Evolutionary conservation across 2,113 vertebrate genomes (phyloP), one percentile per base, ranked within the genome.

Genomic region (Balaeniceps rex): DNA sequence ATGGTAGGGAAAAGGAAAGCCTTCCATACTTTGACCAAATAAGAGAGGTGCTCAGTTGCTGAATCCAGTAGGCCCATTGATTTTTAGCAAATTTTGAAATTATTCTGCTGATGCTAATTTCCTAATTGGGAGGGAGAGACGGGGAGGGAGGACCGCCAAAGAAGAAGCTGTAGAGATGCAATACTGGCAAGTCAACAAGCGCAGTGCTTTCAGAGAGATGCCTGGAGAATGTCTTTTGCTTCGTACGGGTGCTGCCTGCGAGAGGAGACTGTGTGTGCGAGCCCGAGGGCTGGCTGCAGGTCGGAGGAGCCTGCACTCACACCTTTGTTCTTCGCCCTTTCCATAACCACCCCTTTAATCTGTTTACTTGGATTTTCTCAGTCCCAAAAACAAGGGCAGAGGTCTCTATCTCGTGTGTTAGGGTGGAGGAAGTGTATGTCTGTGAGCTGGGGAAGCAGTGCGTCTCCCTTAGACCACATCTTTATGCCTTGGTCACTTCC

Each of bases 381-480:
- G 40, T 60, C 25, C 55, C 29, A 38, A 33, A 31, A 44, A 46
- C n/a, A 65, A 36, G 40, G 29, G 36, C 15, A 44, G 77, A 38
- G 19, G 16, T 42, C 12, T 47, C 38, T 15, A 0, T 47, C 36
- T 74, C 10, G 0, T 42, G 31, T 1, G 0, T 81, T 40, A 42
- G 58, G 15, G 33, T 29, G 54, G 44, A 72, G 51, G 29, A 63
- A 54, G 34, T 28, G 21, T 49, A 23, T 12, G 1, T 10, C 42
- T 44, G 10, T 11, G n/a, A 34, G 40, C 46, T 60, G 36, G 24
- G 23, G 17, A 40, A 66, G 29, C 34, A 22, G 8, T 7, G 46
- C 9, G 4, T 47, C 40, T 79, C 38, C 63, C 5, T 8, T 18
- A 11, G n/a, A 15, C 26, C 66, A 3, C 2, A 0, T 54, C 72